phyloP scores from a whole-genome alignment of 2,888 invertebrate species.

The Torymus aiolomorphi region DNA sequence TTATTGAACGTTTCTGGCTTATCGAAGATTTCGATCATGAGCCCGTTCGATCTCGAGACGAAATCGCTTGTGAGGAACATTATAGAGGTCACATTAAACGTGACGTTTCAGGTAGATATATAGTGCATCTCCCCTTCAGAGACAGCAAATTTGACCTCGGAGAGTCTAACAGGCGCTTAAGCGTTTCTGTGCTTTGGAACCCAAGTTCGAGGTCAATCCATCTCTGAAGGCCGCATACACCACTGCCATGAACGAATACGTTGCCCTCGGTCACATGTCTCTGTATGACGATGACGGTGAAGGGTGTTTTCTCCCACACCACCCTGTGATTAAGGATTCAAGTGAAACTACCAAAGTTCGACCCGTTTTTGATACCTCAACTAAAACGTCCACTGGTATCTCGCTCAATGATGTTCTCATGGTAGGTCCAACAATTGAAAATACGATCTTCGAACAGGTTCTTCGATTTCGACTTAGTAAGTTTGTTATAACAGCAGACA shows the following conservation, averaged over 20 bases:
- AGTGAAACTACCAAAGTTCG: constrained; percentile 58
- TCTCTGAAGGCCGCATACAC: background rate
- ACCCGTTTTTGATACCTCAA: too few relatives aligned
- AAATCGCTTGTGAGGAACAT: too few relatives aligned
- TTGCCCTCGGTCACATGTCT: constrained; percentile 4
- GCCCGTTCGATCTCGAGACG: too few relatives aligned
- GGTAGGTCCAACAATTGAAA: too few relatives aligned
- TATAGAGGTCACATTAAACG: background rate
- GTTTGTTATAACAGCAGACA: constrained; percentile 62
- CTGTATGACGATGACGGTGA: background rate
- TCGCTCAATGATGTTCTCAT: constrained; percentile 23
- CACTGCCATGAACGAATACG: too few relatives aligned
- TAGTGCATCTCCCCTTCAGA: constrained; percentile 21
- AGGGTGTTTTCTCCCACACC: constrained; percentile 55
- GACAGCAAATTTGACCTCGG: constrained; percentile 13
- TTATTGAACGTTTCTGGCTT: too few relatives aligned
- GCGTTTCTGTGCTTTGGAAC: constrained; percentile 21
- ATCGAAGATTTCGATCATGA: too few relatives aligned
- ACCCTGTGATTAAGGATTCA: constrained; percentile 62
- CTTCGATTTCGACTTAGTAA: too few relatives aligned
- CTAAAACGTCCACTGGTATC: constrained; percentile 24
- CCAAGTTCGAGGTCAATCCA: background rate
- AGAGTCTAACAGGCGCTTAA: constrained; percentile 21
- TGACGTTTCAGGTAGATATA: background rate
- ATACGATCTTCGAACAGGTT: constrained; percentile 19